Percentiles rank a stretch among this genome's conserved stretches.
These are phyloP conservation scores for Campylorhamphus procurvoides DNA, from an alignment of 2,113 vertebrate species.

Conservation along the genomic window DNA sequence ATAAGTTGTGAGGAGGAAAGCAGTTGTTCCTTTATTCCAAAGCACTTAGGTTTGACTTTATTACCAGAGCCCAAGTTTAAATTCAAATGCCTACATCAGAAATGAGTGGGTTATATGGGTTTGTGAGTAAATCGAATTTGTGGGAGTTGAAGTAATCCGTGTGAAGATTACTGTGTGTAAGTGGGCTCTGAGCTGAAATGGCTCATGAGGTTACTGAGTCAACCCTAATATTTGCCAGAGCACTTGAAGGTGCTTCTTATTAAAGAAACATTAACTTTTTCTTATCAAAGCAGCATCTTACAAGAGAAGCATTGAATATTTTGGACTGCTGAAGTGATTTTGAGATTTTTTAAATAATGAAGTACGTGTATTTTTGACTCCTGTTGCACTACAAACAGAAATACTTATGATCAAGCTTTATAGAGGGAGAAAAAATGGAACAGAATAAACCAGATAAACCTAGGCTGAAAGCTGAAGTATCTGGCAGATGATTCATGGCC, in stretches of 20 bases:
- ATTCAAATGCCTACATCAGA: not conserved
- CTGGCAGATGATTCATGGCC: not conserved
- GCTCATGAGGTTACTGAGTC: not conserved
- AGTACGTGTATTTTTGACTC: not conserved
- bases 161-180: not conserved
- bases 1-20: not conserved
- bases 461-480: not conserved
- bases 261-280: not conserved
- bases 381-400: not conserved
- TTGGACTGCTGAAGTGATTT: not conserved
- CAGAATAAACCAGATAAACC: not conserved
- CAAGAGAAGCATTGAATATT: not conserved
- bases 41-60: not conserved
- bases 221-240: not conserved
- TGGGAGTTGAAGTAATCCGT: not conserved
- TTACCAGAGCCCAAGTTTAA: not conserved
- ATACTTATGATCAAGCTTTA: not conserved
- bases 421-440: not conserved
- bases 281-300: not conserved
- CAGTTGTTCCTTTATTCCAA: not conserved
- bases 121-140: not conserved
- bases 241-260: not conserved
- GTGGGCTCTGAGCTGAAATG: not conserved
- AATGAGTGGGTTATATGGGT: rapidly evolving
- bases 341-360: not conserved